These are phyloP conservation scores for Monopterus albus DNA, from an alignment of 2,113 vertebrate genomes.

Conservation along the genomic window DNA sequence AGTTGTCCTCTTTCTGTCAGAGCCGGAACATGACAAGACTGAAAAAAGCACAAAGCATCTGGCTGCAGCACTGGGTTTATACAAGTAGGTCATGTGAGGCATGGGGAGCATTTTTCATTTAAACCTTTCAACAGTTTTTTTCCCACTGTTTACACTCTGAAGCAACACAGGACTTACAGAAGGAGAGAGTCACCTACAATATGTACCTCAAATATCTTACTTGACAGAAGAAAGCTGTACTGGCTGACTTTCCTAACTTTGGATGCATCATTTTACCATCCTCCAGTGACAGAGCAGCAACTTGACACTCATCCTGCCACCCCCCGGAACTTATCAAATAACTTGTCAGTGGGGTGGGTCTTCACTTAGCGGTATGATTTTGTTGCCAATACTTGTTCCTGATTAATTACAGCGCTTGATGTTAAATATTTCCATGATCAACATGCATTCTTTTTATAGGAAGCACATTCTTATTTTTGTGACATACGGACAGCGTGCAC, in stretches of 20 bases:
- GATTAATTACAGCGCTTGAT: not conserved
- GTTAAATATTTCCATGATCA: not conserved
- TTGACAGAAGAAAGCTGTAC: not conserved
- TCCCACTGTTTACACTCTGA: conserved; percentile 27
- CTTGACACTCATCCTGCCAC: not conserved
- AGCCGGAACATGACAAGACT: not conserved
- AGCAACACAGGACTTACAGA: not conserved
- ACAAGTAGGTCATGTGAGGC: conserved; percentile 54
- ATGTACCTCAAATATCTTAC: not conserved
- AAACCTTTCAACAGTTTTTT: conserved; percentile 1
- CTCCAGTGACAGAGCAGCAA: not conserved
- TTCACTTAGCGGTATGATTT: not conserved
- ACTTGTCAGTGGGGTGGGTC: not conserved
- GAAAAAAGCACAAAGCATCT: conserved; percentile 1
- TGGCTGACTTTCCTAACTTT: not conserved
- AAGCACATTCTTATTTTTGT: not conserved
- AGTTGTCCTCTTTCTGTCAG: not conserved
- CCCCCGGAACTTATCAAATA: not conserved
- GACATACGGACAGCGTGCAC: too few species aligned
- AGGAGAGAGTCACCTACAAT: too few species aligned
- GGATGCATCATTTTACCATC: not conserved
- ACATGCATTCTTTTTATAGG: not conserved
- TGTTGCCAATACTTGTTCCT: not conserved
- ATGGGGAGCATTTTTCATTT: conserved; percentile 28
- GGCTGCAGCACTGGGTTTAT: conserved; percentile 23